phyloP scores from a whole-genome alignment of 1,140 invertebrate genomes.

The Carposina sasakii region DNA sequence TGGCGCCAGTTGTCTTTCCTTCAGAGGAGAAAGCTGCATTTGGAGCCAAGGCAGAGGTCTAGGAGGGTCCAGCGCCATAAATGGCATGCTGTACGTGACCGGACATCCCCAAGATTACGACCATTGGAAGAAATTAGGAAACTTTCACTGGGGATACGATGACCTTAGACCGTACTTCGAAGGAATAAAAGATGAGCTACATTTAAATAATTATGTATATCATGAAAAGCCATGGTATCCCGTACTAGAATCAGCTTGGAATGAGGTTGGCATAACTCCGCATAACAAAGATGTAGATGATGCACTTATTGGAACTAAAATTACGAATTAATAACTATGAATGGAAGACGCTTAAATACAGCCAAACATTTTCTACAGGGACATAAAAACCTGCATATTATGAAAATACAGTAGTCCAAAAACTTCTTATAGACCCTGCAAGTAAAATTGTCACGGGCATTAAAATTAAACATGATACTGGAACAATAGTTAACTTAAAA shows the following conservation, averaged over 20 bases:
- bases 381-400: slow-evolving; percentile 72
- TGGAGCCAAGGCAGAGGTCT: slow-evolving; percentile 81
- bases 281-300: slow-evolving; percentile 46
- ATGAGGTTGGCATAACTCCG: slow-evolving; percentile 32
- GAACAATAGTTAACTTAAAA: slow-evolving; percentile 35
- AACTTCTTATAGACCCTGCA: slow-evolving; percentile 42
- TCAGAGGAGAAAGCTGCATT: slow-evolving; percentile 70
- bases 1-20: slow-evolving; percentile 69
- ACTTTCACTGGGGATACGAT: slow-evolving; percentile 76
- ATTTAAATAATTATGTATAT: slow-evolving; percentile 24
- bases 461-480: slow-evolving; percentile 39
- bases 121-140: slow-evolving; percentile 75
- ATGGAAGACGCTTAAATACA: slow-evolving; percentile 76
- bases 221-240: slow-evolving; percentile 37
- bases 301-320: slow-evolving; percentile 54
- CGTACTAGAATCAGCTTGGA: slow-evolving; percentile 54
- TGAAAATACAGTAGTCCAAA: slow-evolving; percentile 47
- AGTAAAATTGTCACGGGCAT: slow-evolving; percentile 45
- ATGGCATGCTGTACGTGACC: slow-evolving; percentile 86
- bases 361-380: slow-evolving; percentile 77
- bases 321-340: slow-evolving; percentile 46
- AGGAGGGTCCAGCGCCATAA: slow-evolving; percentile 85
- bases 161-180: slow-evolving; percentile 77
- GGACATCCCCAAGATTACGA: slow-evolving; percentile 80
- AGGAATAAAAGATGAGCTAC: slow-evolving; percentile 47